Evolutionary conservation across 2,113 vertebrate genomes (phyloP), one percentile per base, ranked within the genome.

Genomic region (Corythaeola cristata): DNA sequence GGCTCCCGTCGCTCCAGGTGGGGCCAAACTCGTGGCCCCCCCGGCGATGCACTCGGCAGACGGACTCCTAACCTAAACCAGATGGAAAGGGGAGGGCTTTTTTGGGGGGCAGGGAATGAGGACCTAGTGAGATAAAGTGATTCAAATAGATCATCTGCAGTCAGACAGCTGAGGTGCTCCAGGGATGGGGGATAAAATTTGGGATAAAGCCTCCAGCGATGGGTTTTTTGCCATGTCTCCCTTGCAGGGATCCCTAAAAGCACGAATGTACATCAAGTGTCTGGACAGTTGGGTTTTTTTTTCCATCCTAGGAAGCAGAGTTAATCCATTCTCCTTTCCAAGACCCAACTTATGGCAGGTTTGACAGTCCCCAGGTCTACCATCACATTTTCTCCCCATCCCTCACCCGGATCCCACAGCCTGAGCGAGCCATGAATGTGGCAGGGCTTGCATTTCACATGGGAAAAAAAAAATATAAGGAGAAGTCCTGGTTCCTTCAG

Each of bases 61-160:
- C 82, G 16, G 95, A 74, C 93, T 94, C 95, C 81, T 97, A 97
- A 97, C 97, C 92, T 90, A 94, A 96, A 98, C 84, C 98, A 98
- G 95, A 97, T 96, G 97, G 92, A 88, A 55, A 21, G 41, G 74
- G 83, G 89, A 8, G 75, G 8, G 17, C 6, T 49, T 22, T 11
- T 30, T 62, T 85, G 64, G 37, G 44, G 67, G 94, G 90, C n/a
- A 62, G 93, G 85, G 89, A 50, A 33, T 14, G 33, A 68, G 20
- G 50, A 50, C 32, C 30, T 5, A n/a, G 33, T 11, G 53, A 84
- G 73, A 55, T 32, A n/a, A 19, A 50, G 67, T 5, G 66, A 81
- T 81, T 81, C 59, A 88, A 94, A 85, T 30, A 53, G 23, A 90
- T 92, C 78, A 28, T 68, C 62, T 50, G 47, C 74, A 39, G n/a